Evolutionary conservation across 2,888 invertebrate genomes (phyloP), one percentile per base, ranked within the genome.

Genomic region (Heliconius sara): DNA sequence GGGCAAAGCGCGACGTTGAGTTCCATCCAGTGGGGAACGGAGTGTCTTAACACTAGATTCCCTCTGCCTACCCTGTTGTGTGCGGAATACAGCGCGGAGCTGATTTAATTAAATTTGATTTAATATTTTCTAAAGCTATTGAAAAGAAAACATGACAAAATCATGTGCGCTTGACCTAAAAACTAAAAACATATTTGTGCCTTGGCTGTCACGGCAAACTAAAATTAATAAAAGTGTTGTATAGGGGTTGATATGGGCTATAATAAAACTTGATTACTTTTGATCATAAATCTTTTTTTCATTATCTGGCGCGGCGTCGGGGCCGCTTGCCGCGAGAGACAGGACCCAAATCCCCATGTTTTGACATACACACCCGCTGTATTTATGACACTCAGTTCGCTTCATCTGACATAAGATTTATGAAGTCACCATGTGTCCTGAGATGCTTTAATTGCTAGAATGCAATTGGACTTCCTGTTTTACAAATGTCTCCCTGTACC

Each of bases 281-380:
- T 90, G 90, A 92, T 92, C 95, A 93, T 95, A 94, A 95, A 95
- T 95, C 95, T 95, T 91, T 92, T 94, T 95, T 93, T 94, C 93
- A 94, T 94, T 94, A 94, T 93, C 92, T 92, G 88, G 87, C 85
- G 84, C 87, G 88, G 88, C 91, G 90, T 89, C 89, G 88, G 83
- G 87, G 39, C 65, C 63, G 63, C 66, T 86, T 85, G 87, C 81
- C 85, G 87, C 89, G 90, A 88, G 90, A 88, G 88, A 88, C 88
- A 87, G 89, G 88, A 89, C 90, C 91, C 89, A 90, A 93, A 93
- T 92, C 95, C 93, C 93, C 87, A 93, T 94, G 93, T 95, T 95
- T 93, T 95, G 95, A 95, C 95, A 94, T 88, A 94, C 90, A 93
- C 89, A 91, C 90, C 89, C 90, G 87, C 85, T 88, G 91, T 93